phyloP scores from a whole-genome alignment of 2,797 vertebrate genomes.

The Lerista edwardsae region DNA sequence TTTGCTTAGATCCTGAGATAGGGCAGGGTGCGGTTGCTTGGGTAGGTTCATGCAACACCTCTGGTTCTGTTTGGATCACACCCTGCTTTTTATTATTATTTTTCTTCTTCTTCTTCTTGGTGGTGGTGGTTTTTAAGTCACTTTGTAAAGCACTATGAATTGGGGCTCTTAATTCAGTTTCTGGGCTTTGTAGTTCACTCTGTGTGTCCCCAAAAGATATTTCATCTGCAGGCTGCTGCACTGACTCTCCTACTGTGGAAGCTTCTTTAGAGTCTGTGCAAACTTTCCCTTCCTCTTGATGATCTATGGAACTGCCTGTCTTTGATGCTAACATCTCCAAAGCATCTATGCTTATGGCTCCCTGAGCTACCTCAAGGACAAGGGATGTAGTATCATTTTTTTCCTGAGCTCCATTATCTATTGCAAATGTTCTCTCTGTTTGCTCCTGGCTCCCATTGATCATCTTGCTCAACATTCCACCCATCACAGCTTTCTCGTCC shows the following conservation, averaged over 20 bases:
- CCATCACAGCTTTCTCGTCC: background rate
- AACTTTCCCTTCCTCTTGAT: background rate
- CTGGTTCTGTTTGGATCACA: background rate
- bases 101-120: constrained; percentile 54
- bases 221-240: constrained; percentile 5
- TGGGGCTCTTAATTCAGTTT: background rate
- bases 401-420: constrained; percentile 38
- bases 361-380: constrained; percentile 9
- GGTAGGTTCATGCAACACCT: constrained; percentile 27
- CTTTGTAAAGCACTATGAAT: background rate
- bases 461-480: fast-evolving
- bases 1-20: constrained; percentile 43
- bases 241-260: fast-evolving
- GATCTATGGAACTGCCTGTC: background rate
- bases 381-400: constrained; percentile 37
- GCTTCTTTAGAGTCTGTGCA: constrained; percentile 5
- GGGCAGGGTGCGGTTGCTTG: constrained; percentile 44
- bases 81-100: constrained; percentile 59
- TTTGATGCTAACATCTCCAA: background rate
- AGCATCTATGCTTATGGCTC: background rate
- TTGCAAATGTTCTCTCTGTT: constrained; percentile 33
- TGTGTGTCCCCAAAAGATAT: background rate
- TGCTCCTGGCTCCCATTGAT: background rate
- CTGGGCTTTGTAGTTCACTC: constrained; percentile 17
- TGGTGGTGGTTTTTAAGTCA: constrained; percentile 21